Conservation (phyloP, 2,113 vertebrate species). For the Neoarius graeffei region DNA sequence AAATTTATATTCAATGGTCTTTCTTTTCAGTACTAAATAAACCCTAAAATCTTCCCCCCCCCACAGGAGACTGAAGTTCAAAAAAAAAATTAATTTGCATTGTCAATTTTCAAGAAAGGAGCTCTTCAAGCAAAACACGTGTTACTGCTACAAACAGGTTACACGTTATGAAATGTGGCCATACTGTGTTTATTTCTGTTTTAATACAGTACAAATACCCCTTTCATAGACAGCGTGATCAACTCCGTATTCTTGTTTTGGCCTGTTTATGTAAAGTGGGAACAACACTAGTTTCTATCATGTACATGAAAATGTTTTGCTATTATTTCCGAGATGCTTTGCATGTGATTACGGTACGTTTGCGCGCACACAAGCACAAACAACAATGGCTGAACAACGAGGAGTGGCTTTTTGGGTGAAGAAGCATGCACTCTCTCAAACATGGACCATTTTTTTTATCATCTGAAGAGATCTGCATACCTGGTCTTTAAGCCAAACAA, state of each 20-base stretch:
- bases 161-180: background rate
- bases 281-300: background rate
- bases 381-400: background rate
- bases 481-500: background rate
- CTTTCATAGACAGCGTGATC: background rate
- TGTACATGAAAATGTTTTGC: conserved; percentile 21
- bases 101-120: background rate
- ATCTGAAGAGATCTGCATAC: background rate
- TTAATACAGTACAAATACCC: background rate
- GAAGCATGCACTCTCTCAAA: background rate
- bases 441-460: background rate
- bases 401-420: too few relatives aligned
- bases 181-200: background rate
- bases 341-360: conserved; percentile 19
- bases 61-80: background rate
- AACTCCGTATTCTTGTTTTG: background rate
- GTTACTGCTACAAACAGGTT: background rate
- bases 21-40: background rate
- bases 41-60: background rate
- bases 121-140: background rate
- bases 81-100: background rate
- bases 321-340: conserved; percentile 8
- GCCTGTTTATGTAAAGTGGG: conserved; percentile 1
- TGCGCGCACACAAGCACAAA: background rate
- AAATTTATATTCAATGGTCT: background rate